These are phyloP conservation scores for Andrena flavipes DNA, from an alignment of 2,888 invertebrate species.

Conservation along the genomic window DNA sequence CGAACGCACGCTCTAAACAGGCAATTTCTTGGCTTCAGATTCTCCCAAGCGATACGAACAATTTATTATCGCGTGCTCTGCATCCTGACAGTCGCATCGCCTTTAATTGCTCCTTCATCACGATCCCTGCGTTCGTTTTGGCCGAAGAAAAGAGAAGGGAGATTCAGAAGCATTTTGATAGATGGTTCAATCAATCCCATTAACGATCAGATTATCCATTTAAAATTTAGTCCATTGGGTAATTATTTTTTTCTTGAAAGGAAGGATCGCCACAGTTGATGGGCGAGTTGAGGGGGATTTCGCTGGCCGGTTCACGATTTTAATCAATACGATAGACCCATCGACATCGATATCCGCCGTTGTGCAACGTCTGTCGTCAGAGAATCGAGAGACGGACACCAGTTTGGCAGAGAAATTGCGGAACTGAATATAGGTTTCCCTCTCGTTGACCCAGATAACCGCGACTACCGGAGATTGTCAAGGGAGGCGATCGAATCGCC, in stretches of 20 bases:
- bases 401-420: constrained; percentile 56
- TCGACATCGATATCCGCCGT: constrained; percentile 15
- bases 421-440: constrained; percentile 60
- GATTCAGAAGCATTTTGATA: background rate
- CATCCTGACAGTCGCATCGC: constrained; percentile 18
- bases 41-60: constrained; percentile 30
- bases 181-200: background rate
- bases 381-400: constrained; percentile 30
- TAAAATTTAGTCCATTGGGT: background rate
- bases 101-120: constrained; percentile 34
- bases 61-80: constrained; percentile 37
- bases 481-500: constrained; percentile 53
- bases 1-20: constrained; percentile 15
- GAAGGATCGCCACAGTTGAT: background rate
- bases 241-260: background rate
- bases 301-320: background rate
- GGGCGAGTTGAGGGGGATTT: background rate
- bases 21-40: constrained; percentile 39
- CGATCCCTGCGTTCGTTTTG: constrained; percentile 12
- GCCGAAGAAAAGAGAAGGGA: background rate
- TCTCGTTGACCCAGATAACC: constrained; percentile 70
- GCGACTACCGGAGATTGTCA: constrained; percentile 57
- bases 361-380: background rate
- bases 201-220: background rate
- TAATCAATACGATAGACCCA: constrained; percentile 3